Evolutionary conservation across 2,888 invertebrate genomes (phyloP), one percentile per base, ranked within the genome.

Genomic region (Epinotia ramella): DNA sequence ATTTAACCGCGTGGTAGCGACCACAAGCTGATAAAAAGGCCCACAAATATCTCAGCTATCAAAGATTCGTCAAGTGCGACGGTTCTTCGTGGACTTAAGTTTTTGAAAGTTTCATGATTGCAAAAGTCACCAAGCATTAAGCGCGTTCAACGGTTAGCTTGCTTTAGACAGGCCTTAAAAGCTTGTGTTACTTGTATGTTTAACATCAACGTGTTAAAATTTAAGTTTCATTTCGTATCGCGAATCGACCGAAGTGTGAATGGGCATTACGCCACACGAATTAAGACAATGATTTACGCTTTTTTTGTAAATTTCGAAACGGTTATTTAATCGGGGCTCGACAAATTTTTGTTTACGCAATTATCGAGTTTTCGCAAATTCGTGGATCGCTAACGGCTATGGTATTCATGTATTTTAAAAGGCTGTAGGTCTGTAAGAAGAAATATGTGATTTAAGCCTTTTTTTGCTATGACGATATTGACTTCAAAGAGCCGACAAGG

Each of bases 401-500:
- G 82, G 79, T 83, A 79, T 73, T 81, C 81, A 81, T 78, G 79
- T 78, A 24, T 13, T 59, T n/a, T 16, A 60, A 70, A 60, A 60
- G 20, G 9, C 79, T 81, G 82, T 84, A 84, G 84, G 84, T 86
- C 5, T 24, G 24, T 24, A 40, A 1, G 24, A 16, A 16, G 44
- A 4, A 40, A 1, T 24, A 44, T 69, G n/a, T 20, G 4, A 16
- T 24, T 44, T 68, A 13, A 12, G 44, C 9, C 18, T 3, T 18
- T 53, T 57, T 59, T 68, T 3, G 24, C 1, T 4, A 18, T 18
- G 13, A 57, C 3, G 13, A 16, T n/a, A 20, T 44, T 59, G 86
- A 89, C 87, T 90, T 90, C 90, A 91, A 92, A 88, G 83, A 80
- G 80, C 89, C 88, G 89, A 82, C 91, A 91, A 91, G 90, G 91